Percentiles rank a stretch among this genome's conserved stretches.
Conservation (phyloP, 1,140 invertebrate genomes). For the Drosophila pseudoobscura region DNA sequence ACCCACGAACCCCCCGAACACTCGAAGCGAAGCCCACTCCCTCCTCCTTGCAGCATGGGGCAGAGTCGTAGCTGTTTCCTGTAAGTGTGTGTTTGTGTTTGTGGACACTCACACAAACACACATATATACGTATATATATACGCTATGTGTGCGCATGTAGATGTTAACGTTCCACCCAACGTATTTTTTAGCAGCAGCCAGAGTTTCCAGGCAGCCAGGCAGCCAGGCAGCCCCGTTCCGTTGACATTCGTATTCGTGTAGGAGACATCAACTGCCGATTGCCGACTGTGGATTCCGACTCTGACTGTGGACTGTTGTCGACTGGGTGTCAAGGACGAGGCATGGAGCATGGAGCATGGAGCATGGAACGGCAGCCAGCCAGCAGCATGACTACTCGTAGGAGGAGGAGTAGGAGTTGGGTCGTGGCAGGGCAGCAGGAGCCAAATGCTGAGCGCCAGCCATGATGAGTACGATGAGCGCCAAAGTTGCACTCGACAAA, state of each 20-base stretch:
- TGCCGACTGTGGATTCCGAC: constrained; percentile 43
- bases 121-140: neutral
- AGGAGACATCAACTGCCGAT: constrained; percentile 61
- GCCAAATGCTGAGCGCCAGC: constrained; percentile 68
- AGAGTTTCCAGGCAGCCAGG: constrained; percentile 32
- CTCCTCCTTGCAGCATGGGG: neutral
- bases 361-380: constrained; percentile 35
- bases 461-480: constrained; percentile 81
- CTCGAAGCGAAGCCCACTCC: neutral
- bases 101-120: constrained; percentile 11
- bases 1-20: neutral
- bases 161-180: constrained; percentile 37
- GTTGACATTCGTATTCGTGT: constrained; percentile 79
- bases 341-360: constrained; percentile 18
- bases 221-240: constrained; percentile 44
- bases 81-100: constrained; percentile 48
- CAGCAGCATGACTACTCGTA: no score
- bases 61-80: constrained; percentile 42
- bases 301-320: constrained; percentile 26
- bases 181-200: constrained; percentile 39
- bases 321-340: constrained; percentile 78
- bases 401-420: constrained; percentile 3
- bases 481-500: constrained; percentile 83
- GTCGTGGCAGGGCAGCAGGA: constrained; percentile 26
- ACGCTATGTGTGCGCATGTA: constrained; percentile 13